Evolutionary conservation across 2,888 invertebrate species (phyloP), one percentile per base, ranked within the genome.

Genomic region (Oxytorus armatus): DNA sequence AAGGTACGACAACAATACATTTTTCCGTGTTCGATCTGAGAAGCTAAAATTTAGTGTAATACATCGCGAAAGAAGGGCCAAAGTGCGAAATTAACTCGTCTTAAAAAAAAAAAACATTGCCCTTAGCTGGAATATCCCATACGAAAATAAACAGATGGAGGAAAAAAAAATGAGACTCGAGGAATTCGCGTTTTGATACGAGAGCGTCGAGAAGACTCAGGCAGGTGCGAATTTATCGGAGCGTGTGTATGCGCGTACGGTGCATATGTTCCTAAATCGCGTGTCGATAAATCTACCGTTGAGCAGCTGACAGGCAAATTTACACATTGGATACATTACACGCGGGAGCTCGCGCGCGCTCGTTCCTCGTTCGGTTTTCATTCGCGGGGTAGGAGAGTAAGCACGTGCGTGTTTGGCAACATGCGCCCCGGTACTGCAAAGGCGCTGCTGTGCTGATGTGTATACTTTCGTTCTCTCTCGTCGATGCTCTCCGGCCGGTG

Each of bases 231-330:
- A 65, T 63, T 74, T 75, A 69, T 74, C 53, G 49, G 65, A 57
- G 68, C 47, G 70, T 61, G 63, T 68, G 42, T 51, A 51, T 55
- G 61, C 29, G 55, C 7, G 25, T 25, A 18, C 51, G 36, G 23
- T 72, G 80, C 80, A 77, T 73, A 69, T 69, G 73, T 77, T 77
- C 73, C 77, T 81, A 81, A 81, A 77, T 81, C 80, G 80, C 80
- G 80, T 81, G 80, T 81, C 80, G 80, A 81, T 81, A 81, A 81
- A 81, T 81, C 80, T 81, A 75, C 81, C 82, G 82, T 82, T 76
- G 80, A 76, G 78, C 82, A 82, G 82, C 82, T 82, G 82, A 81
- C 81, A 82, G 77, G 81, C 80, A 77, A 82, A 81, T 82, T 81
- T 80, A 76, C 82, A 68, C 78, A 81, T 82, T 29, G 78, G 81